phyloP scores from a whole-genome alignment of 2,797 vertebrate species.

The Sarcophilus harrisii region DNA sequence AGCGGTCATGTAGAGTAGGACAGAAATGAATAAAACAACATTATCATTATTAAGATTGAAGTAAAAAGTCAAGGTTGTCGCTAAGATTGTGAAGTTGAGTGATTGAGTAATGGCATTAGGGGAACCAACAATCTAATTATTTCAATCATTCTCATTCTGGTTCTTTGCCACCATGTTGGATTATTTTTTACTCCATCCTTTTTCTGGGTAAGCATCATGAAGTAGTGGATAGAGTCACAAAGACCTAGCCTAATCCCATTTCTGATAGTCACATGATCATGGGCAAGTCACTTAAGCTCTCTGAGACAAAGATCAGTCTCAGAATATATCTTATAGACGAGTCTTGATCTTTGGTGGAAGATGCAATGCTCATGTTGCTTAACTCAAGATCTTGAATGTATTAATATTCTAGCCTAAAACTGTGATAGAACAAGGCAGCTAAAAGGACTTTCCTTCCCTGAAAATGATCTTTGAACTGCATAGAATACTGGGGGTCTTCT shows the following conservation, averaged over 20 bases:
- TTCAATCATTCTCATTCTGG: background rate
- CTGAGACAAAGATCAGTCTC: background rate
- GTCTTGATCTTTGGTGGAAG: background rate
- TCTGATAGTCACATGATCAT: background rate
- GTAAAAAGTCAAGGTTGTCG: background rate
- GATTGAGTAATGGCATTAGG: background rate
- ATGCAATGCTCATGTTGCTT: background rate
- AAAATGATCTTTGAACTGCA: background rate
- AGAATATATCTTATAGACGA: background rate
- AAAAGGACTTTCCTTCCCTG: background rate
- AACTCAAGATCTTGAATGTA: background rate
- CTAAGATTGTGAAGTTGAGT: background rate
- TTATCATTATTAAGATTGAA: background rate
- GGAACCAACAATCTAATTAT: background rate
- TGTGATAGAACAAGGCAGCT: rapidly evolving
- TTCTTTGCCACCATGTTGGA: background rate
- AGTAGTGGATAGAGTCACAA: background rate
- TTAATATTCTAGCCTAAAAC: background rate
- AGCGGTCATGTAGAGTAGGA: background rate
- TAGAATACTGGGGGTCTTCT: background rate
- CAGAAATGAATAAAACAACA: background rate
- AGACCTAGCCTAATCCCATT: background rate
- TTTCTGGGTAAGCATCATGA: background rate
- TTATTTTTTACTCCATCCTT: background rate
- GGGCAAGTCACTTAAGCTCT: background rate